These are phyloP conservation scores for Nasonia vitripennis DNA, from an alignment of 1,140 invertebrate species.

Conservation along the genomic window DNA sequence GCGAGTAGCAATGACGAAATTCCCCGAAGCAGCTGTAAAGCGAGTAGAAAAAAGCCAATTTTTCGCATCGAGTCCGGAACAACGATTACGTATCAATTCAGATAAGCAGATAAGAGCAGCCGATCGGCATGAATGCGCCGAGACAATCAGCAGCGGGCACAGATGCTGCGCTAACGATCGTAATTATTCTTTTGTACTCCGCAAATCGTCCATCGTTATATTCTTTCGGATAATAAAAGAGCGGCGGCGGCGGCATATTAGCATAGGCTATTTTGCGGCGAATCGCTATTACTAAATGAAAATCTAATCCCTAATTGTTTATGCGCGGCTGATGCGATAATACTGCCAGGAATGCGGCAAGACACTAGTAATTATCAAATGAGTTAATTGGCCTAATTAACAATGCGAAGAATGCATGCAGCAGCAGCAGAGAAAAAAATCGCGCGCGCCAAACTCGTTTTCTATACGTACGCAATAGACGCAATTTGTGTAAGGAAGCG, in stretches of 20 bases:
- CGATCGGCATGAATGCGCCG: background rate
- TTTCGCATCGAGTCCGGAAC: background rate
- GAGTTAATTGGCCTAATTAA: constrained; percentile 39
- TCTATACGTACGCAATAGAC: background rate
- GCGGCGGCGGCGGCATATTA: background rate
- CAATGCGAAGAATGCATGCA: background rate
- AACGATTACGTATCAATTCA: constrained; percentile 18
- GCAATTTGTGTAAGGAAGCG: constrained; percentile 9
- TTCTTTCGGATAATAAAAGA: background rate
- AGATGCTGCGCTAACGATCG: constrained; percentile 8
- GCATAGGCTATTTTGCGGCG: too few relatives aligned
- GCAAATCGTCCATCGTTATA: background rate
- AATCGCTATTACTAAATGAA: background rate
- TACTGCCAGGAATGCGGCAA: constrained; percentile 8
- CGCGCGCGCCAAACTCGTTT: constrained; percentile 15
- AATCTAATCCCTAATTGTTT: constrained; percentile 17
- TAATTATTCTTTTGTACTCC: constrained; percentile 10
- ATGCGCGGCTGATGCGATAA: background rate
- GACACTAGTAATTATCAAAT: constrained; percentile 18
- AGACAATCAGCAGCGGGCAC: background rate
- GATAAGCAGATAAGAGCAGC: background rate
- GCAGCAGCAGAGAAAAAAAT: background rate
- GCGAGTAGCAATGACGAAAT: too few relatives aligned
- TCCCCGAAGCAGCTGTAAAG: too few relatives aligned
- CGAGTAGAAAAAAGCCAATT: too few relatives aligned